Conservation (phyloP, 2,113 vertebrate genomes). For the Empidonax alnorum region DNA sequence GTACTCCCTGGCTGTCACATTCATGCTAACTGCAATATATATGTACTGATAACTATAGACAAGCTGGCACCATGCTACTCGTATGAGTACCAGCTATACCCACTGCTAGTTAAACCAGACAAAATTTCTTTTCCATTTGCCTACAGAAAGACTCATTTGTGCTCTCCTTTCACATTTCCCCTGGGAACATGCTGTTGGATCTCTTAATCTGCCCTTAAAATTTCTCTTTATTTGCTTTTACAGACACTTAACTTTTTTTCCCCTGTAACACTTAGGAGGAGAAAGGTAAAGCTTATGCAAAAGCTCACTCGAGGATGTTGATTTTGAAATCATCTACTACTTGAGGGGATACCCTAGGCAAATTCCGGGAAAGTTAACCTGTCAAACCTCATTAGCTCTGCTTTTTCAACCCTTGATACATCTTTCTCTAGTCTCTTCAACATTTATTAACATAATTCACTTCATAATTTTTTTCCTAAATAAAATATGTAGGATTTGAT, state of each 20-base stretch:
- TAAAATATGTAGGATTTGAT: constrained; percentile 33
- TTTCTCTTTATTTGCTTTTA: constrained; percentile 51
- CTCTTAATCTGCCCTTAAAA: constrained; percentile 27
- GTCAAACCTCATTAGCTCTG: constrained; percentile 63
- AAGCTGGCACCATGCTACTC: constrained; percentile 27
- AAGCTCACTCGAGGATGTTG: constrained; percentile 42
- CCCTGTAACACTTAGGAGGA: constrained; percentile 28
- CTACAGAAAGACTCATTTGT: not conserved
- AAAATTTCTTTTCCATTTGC: constrained; percentile 9
- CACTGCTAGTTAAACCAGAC: not conserved
- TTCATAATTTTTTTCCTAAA: not conserved
- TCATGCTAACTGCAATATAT: not conserved
- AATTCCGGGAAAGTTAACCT: constrained; percentile 36
- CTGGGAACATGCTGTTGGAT: not conserved
- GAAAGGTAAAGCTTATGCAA: constrained; percentile 40
- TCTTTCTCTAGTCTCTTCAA: constrained; percentile 39
- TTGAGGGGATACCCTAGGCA: constrained; percentile 60
- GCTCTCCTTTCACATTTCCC: not conserved
- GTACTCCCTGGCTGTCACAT: constrained; percentile 42
- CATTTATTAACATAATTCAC: constrained; percentile 31
- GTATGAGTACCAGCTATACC: constrained; percentile 19
- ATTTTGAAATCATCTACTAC: constrained; percentile 54
- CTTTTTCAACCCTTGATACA: constrained; percentile 10
- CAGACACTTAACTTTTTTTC: constrained; percentile 26
- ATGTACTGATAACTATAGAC: constrained; percentile 43